These are phyloP conservation scores for Megaptera novaeangliae DNA, from an alignment of 2,113 vertebrate species.

Conservation along the genomic window DNA sequence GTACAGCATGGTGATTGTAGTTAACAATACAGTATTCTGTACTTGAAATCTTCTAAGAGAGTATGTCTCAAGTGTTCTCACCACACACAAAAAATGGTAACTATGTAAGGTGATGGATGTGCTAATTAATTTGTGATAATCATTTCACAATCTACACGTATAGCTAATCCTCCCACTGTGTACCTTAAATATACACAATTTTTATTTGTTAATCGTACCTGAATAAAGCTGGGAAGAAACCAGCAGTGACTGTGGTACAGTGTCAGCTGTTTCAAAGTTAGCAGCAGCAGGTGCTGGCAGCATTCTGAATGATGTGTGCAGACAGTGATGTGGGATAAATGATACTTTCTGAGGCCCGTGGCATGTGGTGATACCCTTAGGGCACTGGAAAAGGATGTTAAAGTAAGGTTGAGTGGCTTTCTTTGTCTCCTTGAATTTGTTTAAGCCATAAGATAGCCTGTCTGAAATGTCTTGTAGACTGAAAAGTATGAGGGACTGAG, in stretches of 20 bases:
- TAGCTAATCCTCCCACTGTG: neutral
- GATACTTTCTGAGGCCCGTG: neutral
- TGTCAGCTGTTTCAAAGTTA: neutral
- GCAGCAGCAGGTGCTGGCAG: neutral
- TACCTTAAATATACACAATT: neutral
- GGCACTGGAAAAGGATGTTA: neutral
- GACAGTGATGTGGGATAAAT: neutral
- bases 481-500: neutral
- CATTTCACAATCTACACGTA: neutral
- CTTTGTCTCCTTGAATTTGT: slow-evolving; percentile 48
- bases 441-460: neutral
- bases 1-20: neutral
- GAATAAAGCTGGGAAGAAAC: neutral
- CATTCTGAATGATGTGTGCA: neutral
- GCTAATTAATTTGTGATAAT: neutral
- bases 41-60: neutral
- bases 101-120: neutral
- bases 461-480: slow-evolving; percentile 9
- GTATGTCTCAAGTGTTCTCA: neutral
- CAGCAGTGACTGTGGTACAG: neutral
- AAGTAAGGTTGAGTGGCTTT: slow-evolving; percentile 41
- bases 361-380: neutral
- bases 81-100: neutral
- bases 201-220: neutral
- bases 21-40: neutral